Percentiles rank a stretch among this genome's conserved stretches.
phyloP scores from a whole-genome alignment of 2,888 invertebrate species.

The Drosophila quinaria region DNA sequence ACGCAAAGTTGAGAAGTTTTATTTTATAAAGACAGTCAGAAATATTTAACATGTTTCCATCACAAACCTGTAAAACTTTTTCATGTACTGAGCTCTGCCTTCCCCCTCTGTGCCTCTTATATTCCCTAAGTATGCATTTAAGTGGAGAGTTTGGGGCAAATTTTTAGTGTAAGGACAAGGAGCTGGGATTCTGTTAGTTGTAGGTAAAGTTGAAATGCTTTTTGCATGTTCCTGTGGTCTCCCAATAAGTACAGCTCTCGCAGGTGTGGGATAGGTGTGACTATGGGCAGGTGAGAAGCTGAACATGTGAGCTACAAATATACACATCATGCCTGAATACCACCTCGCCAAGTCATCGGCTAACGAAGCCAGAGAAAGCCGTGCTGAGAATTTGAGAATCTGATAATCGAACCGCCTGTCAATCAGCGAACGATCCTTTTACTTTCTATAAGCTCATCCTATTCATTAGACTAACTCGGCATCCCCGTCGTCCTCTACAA shows the following conservation, averaged over 20 bases:
- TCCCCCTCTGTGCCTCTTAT: background rate
- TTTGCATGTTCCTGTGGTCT: slow-evolving; percentile 70
- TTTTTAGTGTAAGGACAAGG: slow-evolving; percentile 10
- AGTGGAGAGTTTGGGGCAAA: slow-evolving; percentile 9
- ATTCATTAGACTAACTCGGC: slow-evolving; percentile 58
- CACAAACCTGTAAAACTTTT: slow-evolving; percentile 45
- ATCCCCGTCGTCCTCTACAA: background rate
- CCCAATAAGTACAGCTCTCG: slow-evolving; percentile 29
- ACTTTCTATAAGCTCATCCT: slow-evolving; percentile 41
- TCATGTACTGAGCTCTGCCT: slow-evolving; percentile 22
- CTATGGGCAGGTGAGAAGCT: slow-evolving; percentile 2
- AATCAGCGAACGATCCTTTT: slow-evolving; percentile 37
- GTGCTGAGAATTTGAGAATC: slow-evolving; percentile 9
- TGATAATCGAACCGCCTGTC: slow-evolving; percentile 10
- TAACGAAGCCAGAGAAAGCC: slow-evolving; percentile 9
- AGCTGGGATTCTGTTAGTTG: slow-evolving; percentile 5
- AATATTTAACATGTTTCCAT: slow-evolving; percentile 55
- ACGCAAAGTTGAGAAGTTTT: slow-evolving; percentile 51
- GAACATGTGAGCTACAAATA: slow-evolving; percentile 4
- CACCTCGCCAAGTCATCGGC: background rate
- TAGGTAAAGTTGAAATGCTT: slow-evolving; percentile 61
- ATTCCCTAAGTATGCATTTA: background rate
- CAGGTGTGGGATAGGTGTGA: slow-evolving; percentile 7
- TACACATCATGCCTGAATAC: background rate
- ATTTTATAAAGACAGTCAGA: slow-evolving; percentile 48